Evolutionary conservation across 2,888 invertebrate genomes (phyloP).

Genomic region (Octonoba sinensis): DNA sequence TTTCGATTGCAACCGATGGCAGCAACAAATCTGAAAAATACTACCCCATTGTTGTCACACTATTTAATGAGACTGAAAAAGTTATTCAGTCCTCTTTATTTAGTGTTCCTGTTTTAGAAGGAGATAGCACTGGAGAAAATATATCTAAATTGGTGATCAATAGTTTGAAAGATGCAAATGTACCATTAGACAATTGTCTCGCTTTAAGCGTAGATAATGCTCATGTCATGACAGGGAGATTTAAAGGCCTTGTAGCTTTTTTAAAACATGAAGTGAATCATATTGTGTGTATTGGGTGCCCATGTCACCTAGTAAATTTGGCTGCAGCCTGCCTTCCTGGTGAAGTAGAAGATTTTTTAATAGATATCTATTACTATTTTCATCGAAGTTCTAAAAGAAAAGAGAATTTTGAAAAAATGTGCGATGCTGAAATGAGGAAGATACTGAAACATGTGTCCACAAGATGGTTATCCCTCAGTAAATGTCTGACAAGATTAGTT

Average conservation of each 20-base stretch:
- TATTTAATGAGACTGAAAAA: not conserved
- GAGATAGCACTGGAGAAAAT: constrained; percentile 2
- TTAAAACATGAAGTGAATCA: too few species aligned
- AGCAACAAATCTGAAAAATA: not conserved
- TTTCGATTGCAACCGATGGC: not conserved
- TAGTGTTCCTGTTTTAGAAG: not conserved
- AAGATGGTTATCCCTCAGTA: not conserved
- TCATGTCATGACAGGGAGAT: not conserved
- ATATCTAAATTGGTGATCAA: not conserved
- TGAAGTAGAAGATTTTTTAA: not conserved
- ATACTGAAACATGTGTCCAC: constrained; percentile 1
- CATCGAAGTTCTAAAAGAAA: not conserved
- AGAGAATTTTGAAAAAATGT: not conserved
- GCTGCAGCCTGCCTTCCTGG: not conserved
- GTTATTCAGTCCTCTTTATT: too few species aligned
- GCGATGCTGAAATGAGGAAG: not conserved
- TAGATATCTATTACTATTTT: not conserved
- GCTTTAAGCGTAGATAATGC: not conserved
- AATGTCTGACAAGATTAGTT: not conserved
- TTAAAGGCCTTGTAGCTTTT: constrained; percentile 7
- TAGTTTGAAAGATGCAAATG: not conserved
- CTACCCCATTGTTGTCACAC: not conserved
- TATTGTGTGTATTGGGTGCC: not conserved
- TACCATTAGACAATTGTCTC: not conserved
- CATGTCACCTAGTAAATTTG: not conserved